These are phyloP conservation scores for Tenrec ecaudatus DNA, from an alignment of 2,113 vertebrate genomes.

Conservation along the genomic window DNA sequence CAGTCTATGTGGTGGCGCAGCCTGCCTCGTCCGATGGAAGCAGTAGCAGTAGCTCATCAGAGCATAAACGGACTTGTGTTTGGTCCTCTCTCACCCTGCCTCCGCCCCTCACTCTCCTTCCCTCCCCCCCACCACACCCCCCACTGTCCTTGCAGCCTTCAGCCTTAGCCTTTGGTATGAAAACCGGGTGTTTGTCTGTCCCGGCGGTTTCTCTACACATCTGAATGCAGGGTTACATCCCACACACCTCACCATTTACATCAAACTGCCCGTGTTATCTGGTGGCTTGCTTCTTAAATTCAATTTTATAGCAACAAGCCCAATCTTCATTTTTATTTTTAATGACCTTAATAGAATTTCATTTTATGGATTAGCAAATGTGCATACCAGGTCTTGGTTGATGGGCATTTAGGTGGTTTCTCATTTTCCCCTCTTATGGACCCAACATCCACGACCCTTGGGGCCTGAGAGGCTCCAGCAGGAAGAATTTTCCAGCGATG, in stretches of 20 bases:
- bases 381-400: background rate
- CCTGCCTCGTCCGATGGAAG: too few relatives aligned
- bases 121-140: too few relatives aligned
- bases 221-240: background rate
- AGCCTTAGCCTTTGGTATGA: too few relatives aligned
- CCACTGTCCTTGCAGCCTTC: too few relatives aligned
- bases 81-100: too few relatives aligned
- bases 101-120: too few relatives aligned
- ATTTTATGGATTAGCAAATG: background rate
- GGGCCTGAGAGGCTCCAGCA: background rate
- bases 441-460: background rate
- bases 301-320: background rate
- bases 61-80: too few relatives aligned
- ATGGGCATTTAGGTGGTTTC: background rate
- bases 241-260: background rate
- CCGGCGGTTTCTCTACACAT: background rate
- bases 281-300: background rate
- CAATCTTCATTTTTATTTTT: conserved; percentile 11
- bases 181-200: too few relatives aligned
- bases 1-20: too few relatives aligned
- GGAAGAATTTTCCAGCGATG: background rate
- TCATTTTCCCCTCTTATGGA: background rate
- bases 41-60: too few relatives aligned
- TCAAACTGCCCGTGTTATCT: background rate
- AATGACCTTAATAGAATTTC: conserved; percentile 39